Conservation (phyloP, 2,113 vertebrate genomes). For the Bujurquina vittata region DNA sequence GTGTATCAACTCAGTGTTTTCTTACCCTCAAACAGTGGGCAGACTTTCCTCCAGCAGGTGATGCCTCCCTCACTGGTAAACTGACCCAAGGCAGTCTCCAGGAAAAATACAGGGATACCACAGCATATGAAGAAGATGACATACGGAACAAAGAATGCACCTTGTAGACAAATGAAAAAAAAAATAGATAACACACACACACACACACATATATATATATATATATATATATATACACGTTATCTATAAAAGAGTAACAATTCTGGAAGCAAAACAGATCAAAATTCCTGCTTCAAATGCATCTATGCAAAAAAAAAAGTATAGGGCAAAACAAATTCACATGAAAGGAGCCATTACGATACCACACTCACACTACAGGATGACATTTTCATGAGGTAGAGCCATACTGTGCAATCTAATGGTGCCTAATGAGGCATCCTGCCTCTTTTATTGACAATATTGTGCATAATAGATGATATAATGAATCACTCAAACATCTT, state of each 20-base stretch:
- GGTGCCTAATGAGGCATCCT: slow-evolving; percentile 31
- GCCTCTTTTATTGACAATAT: slow-evolving; percentile 10
- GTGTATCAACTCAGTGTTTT: neutral
- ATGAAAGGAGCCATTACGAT: neutral
- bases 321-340: neutral
- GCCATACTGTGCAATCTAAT: slow-evolving; percentile 38
- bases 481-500: neutral
- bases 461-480: slow-evolving; percentile 31
- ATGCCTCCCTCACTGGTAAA: slow-evolving; percentile 98
- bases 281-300: neutral
- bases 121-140: slow-evolving; percentile 98
- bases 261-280: neutral
- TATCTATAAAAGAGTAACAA: neutral
- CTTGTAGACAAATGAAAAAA: slow-evolving; percentile 69
- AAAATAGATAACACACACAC: no score
- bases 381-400: slow-evolving; percentile 42
- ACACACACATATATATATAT: no score
- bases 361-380: neutral
- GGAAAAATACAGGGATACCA: slow-evolving; percentile 98
- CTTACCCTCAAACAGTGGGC: slow-evolving; percentile 97
- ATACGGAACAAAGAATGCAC: slow-evolving; percentile 97
- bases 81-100: slow-evolving; percentile 97
- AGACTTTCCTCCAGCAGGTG: slow-evolving; percentile 98
- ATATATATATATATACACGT: no score
- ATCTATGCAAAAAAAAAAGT: neutral